phyloP scores from a whole-genome alignment of 2,797 vertebrate species.

The Acipenser ruthenus region DNA sequence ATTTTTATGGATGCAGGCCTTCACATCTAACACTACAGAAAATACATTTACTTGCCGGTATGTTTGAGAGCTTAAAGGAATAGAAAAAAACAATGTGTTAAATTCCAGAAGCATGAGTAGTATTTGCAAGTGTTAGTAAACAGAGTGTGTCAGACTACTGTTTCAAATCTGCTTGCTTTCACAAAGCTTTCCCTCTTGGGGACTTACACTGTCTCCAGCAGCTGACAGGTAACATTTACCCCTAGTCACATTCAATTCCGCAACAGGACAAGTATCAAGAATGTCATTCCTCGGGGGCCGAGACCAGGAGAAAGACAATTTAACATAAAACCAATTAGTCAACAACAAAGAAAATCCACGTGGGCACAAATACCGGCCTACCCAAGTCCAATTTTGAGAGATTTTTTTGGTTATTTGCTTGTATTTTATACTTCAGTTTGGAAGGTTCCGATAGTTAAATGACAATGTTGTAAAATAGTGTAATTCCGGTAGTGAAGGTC shows the following conservation, averaged over 20 bases:
- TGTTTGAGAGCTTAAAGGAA: no score
- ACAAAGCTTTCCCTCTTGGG: background rate
- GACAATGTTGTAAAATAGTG: no score
- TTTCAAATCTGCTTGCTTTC: constrained; percentile 5
- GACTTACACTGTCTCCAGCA: background rate
- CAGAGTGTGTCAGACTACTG: background rate
- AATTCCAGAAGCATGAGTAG: background rate
- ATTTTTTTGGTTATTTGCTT: no score
- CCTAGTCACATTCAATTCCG: constrained; percentile 5
- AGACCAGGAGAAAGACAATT: constrained; percentile 36
- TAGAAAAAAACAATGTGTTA: background rate
- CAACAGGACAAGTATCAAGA: constrained; percentile 18
- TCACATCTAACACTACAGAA: no score
- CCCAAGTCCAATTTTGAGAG: no score
- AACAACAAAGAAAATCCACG: constrained; percentile 21
- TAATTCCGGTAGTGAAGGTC: no score
- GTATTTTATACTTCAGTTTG: no score
- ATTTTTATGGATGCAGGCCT: no score
- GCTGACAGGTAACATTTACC: constrained; percentile 12
- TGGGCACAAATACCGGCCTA: no score
- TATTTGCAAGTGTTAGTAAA: background rate
- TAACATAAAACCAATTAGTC: constrained; percentile 45
- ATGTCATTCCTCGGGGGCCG: constrained; percentile 42
- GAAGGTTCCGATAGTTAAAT: no score
- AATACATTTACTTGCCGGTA: no score